phyloP scores from a whole-genome alignment of 2,113 vertebrate species.

The Colossoma macropomum region DNA sequence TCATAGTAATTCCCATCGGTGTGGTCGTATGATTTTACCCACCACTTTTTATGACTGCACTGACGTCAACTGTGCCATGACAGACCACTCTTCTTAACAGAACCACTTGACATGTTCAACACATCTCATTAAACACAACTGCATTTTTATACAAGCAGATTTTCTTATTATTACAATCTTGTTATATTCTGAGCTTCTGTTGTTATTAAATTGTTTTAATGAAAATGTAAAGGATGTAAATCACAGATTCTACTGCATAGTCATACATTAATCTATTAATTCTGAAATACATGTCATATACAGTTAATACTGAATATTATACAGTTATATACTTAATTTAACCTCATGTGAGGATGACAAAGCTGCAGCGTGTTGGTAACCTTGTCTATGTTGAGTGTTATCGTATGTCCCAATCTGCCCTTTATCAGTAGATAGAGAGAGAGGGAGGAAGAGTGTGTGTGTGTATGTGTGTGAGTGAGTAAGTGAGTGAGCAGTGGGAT shows the following conservation, averaged over 20 bases:
- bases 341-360: not conserved
- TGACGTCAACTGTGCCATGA: not conserved
- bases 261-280: not conserved
- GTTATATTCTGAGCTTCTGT: not conserved
- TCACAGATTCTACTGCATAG: not conserved
- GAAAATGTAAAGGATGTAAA: not conserved
- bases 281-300: not conserved
- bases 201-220: not conserved
- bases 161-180: not conserved
- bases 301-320: not conserved
- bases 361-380: not conserved
- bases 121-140: too few species aligned
- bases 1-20: not conserved
- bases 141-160: not conserved
- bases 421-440: conserved; percentile 31
- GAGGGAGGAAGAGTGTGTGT: conserved; percentile 56
- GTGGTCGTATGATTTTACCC: conserved; percentile 26
- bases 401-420: not conserved
- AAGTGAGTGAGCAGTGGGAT: not conserved
- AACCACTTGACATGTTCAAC: too few species aligned
- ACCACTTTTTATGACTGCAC: not conserved
- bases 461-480: too few species aligned
- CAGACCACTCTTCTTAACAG: not conserved
- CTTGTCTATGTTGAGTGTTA: not conserved
- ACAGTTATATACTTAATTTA: not conserved